These are phyloP conservation scores for Hypomesus transpacificus DNA, from an alignment of 2,113 vertebrate genomes.

Conservation along the genomic window DNA sequence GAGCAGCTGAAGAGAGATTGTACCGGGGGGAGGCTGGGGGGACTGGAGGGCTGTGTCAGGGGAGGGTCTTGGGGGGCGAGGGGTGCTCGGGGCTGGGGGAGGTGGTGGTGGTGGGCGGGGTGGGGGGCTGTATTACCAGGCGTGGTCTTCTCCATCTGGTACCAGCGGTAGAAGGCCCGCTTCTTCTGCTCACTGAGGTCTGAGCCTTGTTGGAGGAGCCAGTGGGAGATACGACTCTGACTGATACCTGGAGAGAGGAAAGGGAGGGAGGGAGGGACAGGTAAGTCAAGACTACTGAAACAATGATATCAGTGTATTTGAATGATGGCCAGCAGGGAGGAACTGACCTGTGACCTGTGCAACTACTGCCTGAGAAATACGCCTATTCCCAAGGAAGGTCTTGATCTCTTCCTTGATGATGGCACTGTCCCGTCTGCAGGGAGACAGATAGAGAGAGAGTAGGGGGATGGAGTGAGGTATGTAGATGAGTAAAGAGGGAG, in stretches of 20 bases:
- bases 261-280: background rate
- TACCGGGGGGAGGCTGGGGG: background rate
- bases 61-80: constrained; percentile 6
- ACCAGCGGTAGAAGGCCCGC: constrained; percentile 97
- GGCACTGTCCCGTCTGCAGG: constrained; percentile 89
- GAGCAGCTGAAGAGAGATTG: constrained; percentile 26
- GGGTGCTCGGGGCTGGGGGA: background rate
- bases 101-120: background rate
- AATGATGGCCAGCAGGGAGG: background rate
- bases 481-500: background rate
- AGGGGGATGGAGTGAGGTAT: background rate
- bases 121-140: constrained; percentile 78
- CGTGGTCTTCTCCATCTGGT: constrained; percentile 96
- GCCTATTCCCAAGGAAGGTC: constrained; percentile 92
- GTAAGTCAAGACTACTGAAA: background rate
- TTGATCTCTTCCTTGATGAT: constrained; percentile 99
- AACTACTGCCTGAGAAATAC: constrained; percentile 98
- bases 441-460: constrained; percentile 32
- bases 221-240: constrained; percentile 98
- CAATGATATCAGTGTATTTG: background rate
- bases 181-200: constrained; percentile 99
- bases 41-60: background rate
- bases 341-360: constrained; percentile 96
- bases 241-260: constrained; percentile 84
- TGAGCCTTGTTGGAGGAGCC: constrained; percentile 96